Evolutionary conservation across 2,797 vertebrate species (phyloP), one percentile per base, ranked within the genome.

Genomic region (Lithobates pipiens): DNA sequence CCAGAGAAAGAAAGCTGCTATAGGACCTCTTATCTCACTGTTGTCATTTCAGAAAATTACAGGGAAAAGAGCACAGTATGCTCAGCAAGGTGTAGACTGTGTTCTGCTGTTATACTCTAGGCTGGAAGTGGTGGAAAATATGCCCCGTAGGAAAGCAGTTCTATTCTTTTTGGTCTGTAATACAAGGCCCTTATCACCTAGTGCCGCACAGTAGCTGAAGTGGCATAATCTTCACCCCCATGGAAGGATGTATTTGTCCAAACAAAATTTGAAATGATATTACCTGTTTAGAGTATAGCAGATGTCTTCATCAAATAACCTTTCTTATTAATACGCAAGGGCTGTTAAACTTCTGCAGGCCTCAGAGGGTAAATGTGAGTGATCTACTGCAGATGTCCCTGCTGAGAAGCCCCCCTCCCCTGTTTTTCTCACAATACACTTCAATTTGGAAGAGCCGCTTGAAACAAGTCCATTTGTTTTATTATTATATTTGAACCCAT

Each of bases 341-440:
- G 2, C 61, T 86, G 34, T 77, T 70, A 54, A 50, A 77, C 16
- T 32, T 44, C 67, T 73, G 54, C 39, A 50, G 76, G 61, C 61
- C 85, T 75, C 78, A 70, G 21, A 39, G 79, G 85, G 75, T 86
- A 77, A 72, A 82, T 82, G 39, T 27, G 74, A 77, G 73, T 34
- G 73, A 82, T 34, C 54, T 29, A 73, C 39, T 80, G 70, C 81
- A 87, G 86, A 76, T 87, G 85, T 86, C 85, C 63, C 23, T 68
- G 69, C 21, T 39, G 50, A 67, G 69, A 32, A 63, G 68, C 63
- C 81, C 77, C 76, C 81, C 86, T 87, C 76, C 71, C 70, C 70
- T 70, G 63, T 80, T 36, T 69, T 75, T 75, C 61, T 86, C 54
- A 73, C 85, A 82, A 70, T 78, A 46, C 74, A 67, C 71, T 75